Evolutionary conservation across 1,140 invertebrate genomes (phyloP).

Genomic region (Papilio polyxenes): DNA sequence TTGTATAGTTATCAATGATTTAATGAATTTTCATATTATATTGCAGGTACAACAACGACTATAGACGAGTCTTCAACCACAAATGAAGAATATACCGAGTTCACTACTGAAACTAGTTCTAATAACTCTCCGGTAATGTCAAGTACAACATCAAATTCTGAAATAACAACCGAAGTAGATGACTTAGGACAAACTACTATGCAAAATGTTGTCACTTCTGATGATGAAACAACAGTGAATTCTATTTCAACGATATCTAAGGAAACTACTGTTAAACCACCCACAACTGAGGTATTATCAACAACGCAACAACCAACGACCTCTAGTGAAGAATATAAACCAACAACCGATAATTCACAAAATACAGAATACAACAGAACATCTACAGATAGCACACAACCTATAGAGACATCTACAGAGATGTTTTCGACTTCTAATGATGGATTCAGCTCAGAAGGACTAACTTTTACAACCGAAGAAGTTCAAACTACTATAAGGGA

Average conservation of each 20-base stretch:
- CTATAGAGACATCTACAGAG: background rate
- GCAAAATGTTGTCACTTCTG: background rate
- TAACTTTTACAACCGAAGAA: background rate
- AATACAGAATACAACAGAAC: background rate
- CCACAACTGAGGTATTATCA: background rate
- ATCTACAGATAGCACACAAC: background rate
- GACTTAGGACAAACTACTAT: background rate
- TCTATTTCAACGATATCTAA: background rate
- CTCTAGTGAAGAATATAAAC: background rate
- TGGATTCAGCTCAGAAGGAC: background rate
- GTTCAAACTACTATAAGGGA: background rate
- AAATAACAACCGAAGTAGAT: background rate
- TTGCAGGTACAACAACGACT: constrained; percentile 1
- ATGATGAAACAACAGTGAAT: background rate
- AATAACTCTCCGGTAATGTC: background rate
- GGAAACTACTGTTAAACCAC: background rate
- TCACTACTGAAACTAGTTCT: constrained; percentile 8
- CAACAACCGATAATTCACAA: background rate
- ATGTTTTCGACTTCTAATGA: background rate
- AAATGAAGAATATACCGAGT: background rate
- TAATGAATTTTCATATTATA: background rate
- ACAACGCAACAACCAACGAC: background rate
- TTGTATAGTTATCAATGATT: background rate
- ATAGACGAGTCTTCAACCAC: background rate
- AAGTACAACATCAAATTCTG: background rate